Percentiles rank a stretch among this genome's conserved stretches.
Evolutionary conservation across 2,888 invertebrate species (phyloP).

Genomic region (Euphydryas editha): DNA sequence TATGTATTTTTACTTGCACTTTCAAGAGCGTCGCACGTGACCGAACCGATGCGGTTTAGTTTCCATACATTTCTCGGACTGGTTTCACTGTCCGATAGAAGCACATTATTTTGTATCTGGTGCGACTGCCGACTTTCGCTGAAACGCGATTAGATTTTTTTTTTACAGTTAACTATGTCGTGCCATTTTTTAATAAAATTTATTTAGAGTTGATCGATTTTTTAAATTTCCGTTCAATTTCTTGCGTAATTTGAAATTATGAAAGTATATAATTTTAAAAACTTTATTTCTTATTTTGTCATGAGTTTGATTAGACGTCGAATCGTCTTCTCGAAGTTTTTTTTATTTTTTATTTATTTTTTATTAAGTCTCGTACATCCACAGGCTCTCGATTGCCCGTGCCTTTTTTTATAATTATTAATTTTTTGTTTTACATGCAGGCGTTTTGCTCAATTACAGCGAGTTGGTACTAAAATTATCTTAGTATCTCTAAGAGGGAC

Average conservation of each 20-base stretch:
- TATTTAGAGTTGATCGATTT: slow-evolving; percentile 13
- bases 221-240: slow-evolving; percentile 23
- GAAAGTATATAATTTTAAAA: neutral
- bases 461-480: too few species aligned
- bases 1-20: slow-evolving; percentile 35
- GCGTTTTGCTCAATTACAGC: too few species aligned
- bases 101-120: slow-evolving; percentile 67
- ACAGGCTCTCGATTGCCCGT: too few species aligned
- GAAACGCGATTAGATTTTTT: slow-evolving; percentile 46
- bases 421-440: too few species aligned
- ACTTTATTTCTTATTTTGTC: slow-evolving; percentile 25
- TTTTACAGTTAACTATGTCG: slow-evolving; percentile 39
- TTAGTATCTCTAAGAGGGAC: too few species aligned
- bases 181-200: slow-evolving; percentile 37
- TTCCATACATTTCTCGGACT: slow-evolving; percentile 57
- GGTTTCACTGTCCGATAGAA: slow-evolving; percentile 72
- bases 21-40: slow-evolving; percentile 36
- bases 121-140: slow-evolving; percentile 67
- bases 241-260: slow-evolving; percentile 17
- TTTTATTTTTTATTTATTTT: too few species aligned
- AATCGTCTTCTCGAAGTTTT: too few species aligned
- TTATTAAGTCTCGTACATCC: too few species aligned
- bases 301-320: too few species aligned
- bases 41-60: slow-evolving; percentile 49
- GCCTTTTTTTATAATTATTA: too few species aligned